Percentiles rank a stretch among this genome's conserved stretches.
These are phyloP conservation scores for Anoura caudifer DNA, from an alignment of 2,113 vertebrate species.

Conservation along the genomic window DNA sequence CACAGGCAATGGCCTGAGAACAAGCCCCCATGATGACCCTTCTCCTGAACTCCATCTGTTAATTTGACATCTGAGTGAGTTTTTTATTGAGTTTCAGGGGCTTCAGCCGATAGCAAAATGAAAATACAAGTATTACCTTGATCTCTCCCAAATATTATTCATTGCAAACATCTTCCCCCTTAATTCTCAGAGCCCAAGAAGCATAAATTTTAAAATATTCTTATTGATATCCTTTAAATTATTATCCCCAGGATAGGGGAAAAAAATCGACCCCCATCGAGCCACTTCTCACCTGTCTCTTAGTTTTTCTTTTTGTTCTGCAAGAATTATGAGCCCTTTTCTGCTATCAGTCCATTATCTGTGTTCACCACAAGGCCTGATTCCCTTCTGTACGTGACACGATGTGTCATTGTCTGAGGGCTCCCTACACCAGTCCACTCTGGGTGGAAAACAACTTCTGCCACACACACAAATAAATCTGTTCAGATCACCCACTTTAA, in stretches of 20 bases:
- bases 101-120: neutral
- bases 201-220: neutral
- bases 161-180: neutral
- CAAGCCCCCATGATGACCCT: neutral
- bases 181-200: neutral
- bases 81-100: neutral
- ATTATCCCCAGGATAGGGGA: neutral
- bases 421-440: constrained; percentile 24
- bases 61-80: neutral
- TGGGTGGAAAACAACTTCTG: constrained; percentile 17
- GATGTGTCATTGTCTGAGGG: neutral
- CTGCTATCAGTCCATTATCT: neutral
- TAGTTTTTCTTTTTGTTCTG: constrained; percentile 4
- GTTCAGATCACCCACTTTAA: constrained; percentile 62
- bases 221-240: neutral
- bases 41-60: neutral
- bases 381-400: neutral
- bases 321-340: neutral
- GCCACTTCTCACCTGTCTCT: neutral
- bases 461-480: constrained; percentile 46
- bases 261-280: neutral
- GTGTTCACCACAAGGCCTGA: neutral
- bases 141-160: neutral
- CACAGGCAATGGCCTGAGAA: accelerated
- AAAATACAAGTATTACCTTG: neutral